These are phyloP conservation scores for Sipunculus nudus DNA, from an alignment of 2,888 invertebrate genomes.

Conservation along the genomic window DNA sequence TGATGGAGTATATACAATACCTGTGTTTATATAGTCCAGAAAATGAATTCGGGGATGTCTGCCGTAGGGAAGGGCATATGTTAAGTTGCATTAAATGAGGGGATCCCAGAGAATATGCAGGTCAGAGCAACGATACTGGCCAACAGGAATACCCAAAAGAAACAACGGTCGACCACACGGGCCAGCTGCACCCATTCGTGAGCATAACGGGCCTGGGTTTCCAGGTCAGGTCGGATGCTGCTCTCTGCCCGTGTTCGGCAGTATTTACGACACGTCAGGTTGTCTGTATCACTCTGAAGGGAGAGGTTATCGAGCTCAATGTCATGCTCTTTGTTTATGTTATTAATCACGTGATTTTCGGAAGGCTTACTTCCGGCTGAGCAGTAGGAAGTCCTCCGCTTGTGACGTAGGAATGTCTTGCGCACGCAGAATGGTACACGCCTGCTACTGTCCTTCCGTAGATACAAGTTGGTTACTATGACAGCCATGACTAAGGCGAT, in stretches of 20 bases:
- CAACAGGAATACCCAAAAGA: slow-evolving; percentile 44
- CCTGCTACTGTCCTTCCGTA: slow-evolving; percentile 30
- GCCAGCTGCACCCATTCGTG: slow-evolving; percentile 40
- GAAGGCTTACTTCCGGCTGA: slow-evolving; percentile 11
- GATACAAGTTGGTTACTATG: slow-evolving; percentile 39
- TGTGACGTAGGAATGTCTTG: slow-evolving; percentile 13
- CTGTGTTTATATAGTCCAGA: no score
- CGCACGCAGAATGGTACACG: slow-evolving; percentile 30
- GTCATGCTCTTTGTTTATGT: slow-evolving; percentile 8
- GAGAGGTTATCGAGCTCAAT: slow-evolving; percentile 35
- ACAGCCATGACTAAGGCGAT: slow-evolving; percentile 42
- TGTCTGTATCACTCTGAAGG: slow-evolving; percentile 26
- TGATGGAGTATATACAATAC: no score
- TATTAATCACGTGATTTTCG: slow-evolving; percentile 29
- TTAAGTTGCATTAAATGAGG: no score
- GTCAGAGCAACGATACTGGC: slow-evolving; percentile 33
- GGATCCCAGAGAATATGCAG: slow-evolving; percentile 32
- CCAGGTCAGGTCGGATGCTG: slow-evolving; percentile 10
- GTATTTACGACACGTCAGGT: slow-evolving; percentile 17
- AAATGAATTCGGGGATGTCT: no score
- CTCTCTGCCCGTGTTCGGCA: neutral
- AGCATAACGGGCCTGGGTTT: slow-evolving; percentile 9
- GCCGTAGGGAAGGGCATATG: no score
- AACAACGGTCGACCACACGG: slow-evolving; percentile 40
- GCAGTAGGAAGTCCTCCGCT: slow-evolving; percentile 9